phyloP scores from a whole-genome alignment of 2,888 invertebrate genomes.

The Drosophila limbata region DNA sequence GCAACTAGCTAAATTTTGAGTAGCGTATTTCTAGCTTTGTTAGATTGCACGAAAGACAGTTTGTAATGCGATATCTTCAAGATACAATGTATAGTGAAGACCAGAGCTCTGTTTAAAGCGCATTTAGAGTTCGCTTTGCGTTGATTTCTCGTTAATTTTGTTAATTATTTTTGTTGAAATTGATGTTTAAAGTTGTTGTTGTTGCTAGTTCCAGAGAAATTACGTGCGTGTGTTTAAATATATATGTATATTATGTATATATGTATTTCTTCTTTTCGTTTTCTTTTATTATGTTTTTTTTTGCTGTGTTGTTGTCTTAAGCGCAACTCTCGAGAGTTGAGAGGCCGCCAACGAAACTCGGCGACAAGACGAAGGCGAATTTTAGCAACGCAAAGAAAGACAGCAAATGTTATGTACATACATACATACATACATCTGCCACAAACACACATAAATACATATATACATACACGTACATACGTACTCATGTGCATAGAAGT shows the following conservation, averaged over 20 bases:
- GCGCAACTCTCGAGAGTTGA: conserved; percentile 20
- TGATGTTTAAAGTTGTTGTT: conserved; percentile 25
- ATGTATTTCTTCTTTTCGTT: conserved; percentile 19
- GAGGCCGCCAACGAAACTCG: conserved; percentile 8
- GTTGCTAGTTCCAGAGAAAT: conserved; percentile 67
- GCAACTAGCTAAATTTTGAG: background rate
- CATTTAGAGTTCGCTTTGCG: conserved; percentile 8
- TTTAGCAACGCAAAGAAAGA: conserved; percentile 41
- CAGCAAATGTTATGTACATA: conserved; percentile 1
- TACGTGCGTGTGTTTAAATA: conserved; percentile 70
- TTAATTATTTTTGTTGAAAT: conserved; percentile 72
- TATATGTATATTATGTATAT: background rate
- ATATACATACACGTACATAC: background rate
- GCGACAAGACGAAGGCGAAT: conserved; percentile 43
- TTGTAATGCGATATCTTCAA: conserved; percentile 1
- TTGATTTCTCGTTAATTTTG: conserved; percentile 56
- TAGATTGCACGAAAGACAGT: background rate
- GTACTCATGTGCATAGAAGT: background rate
- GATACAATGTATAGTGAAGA: background rate
- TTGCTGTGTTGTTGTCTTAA: conserved; percentile 2
- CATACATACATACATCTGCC: conserved; percentile 7
- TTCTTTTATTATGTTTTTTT: conserved; percentile 7
- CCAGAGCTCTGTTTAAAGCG: conserved; percentile 7
- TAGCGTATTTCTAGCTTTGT: background rate
- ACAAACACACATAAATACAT: background rate